Evolutionary conservation across 2,888 invertebrate species (phyloP).

Genomic region (Cheilosia urbana): DNA sequence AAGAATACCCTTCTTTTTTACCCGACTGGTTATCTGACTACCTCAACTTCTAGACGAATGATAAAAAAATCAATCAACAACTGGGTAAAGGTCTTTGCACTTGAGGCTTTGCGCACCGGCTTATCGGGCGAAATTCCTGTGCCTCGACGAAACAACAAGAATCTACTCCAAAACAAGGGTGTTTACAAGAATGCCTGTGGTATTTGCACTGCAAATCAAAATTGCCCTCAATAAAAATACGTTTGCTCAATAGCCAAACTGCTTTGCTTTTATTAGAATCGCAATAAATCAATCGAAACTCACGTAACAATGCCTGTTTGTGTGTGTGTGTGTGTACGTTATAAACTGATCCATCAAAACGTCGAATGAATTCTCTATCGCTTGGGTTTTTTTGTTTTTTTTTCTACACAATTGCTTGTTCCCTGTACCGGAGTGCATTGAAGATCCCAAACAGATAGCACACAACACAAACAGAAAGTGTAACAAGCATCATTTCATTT

Average conservation of each 20-base stretch:
- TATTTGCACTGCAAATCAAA: conserved; percentile 3
- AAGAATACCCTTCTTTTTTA: background rate
- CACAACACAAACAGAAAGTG: conserved; percentile 1
- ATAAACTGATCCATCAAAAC: conserved; percentile 1
- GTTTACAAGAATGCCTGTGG: background rate
- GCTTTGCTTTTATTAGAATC: conserved; percentile 13
- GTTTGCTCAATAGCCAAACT: conserved; percentile 15
- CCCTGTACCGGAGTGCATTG: conserved; percentile 12
- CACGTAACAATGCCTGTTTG: conserved; percentile 34
- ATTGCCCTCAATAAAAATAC: conserved; percentile 17
- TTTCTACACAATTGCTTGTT: background rate
- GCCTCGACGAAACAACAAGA: conserved; percentile 3
- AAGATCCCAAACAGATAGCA: conserved; percentile 25
- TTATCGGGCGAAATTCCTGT: conserved; percentile 16
- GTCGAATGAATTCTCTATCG: conserved; percentile 12
- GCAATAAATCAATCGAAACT: conserved; percentile 30
- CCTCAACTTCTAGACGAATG: too few relatives aligned
- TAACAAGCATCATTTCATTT: conserved; percentile 35
- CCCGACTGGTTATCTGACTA: background rate
- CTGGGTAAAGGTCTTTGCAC: conserved; percentile 37
- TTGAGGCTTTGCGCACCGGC: conserved; percentile 4
- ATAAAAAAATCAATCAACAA: background rate
- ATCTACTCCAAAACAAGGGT: conserved; percentile 15
- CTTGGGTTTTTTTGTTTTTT: background rate
- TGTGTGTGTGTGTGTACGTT: background rate